Conservation (phyloP, 2,888 invertebrate genomes). For the Drosophila ezoana region DNA sequence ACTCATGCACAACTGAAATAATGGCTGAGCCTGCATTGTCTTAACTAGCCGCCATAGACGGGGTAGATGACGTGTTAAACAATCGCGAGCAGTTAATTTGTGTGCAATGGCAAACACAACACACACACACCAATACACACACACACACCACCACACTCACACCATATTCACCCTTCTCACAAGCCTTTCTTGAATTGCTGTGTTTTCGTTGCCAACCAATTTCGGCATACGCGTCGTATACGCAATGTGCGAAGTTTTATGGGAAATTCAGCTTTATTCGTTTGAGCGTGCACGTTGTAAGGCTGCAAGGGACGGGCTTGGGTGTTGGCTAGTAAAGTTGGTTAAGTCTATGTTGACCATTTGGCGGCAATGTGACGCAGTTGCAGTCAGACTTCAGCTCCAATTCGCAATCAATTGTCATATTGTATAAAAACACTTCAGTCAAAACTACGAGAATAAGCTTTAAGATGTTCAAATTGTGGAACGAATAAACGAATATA, state of each 20-base stretch:
- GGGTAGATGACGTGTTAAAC: constrained; percentile 60
- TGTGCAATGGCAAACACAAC: constrained; percentile 40
- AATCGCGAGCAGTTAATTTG: constrained; percentile 73
- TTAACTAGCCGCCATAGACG: constrained; percentile 37
- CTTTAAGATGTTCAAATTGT: not conserved
- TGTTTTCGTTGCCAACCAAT: constrained; percentile 41
- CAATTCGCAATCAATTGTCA: not conserved
- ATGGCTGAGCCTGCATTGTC: constrained; percentile 45
- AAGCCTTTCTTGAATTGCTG: constrained; percentile 16
- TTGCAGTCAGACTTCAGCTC: not conserved
- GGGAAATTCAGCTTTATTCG: constrained; percentile 69
- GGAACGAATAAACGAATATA: too few species aligned
- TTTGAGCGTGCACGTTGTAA: constrained; percentile 12
- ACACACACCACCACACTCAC: not conserved
- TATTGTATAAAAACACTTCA: not conserved
- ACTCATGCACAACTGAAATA: constrained; percentile 3
- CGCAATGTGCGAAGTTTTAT: constrained; percentile 61
- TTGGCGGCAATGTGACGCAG: constrained; percentile 9
- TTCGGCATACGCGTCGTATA: constrained; percentile 45
- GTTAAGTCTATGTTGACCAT: not conserved
- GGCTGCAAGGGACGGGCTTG: not conserved
- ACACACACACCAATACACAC: constrained; percentile 17
- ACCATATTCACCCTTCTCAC: not conserved
- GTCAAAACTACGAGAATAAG: not conserved
- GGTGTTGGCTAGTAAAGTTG: too few species aligned